Evolutionary conservation across 2,113 vertebrate species (phyloP).

Genomic region (Bubo scandiacus): DNA sequence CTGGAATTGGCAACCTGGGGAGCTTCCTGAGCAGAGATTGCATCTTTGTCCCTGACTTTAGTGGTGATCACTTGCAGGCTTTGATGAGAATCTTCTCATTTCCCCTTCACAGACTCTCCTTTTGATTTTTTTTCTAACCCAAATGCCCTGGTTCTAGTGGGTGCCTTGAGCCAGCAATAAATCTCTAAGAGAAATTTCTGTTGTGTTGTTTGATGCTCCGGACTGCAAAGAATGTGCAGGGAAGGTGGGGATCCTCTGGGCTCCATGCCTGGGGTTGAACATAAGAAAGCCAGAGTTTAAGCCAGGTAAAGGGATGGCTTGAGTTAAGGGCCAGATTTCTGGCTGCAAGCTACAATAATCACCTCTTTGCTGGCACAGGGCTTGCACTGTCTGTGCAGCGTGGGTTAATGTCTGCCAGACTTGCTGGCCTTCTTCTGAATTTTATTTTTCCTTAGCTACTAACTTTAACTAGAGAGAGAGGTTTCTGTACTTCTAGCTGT

Average conservation of each 20-base stretch:
- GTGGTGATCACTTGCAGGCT: neutral
- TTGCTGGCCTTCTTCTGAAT: neutral
- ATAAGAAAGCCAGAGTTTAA: neutral
- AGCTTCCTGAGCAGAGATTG: neutral
- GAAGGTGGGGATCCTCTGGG: neutral
- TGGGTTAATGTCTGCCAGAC: neutral
- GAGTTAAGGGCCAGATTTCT: neutral
- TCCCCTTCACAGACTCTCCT: neutral
- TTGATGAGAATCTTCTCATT: neutral
- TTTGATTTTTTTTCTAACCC: neutral
- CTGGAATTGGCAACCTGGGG: neutral
- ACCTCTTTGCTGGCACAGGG: neutral
- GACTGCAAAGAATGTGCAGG: neutral
- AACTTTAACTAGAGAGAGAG: neutral
- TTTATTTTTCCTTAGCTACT: neutral
- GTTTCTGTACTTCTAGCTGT: neutral
- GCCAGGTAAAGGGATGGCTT: neutral
- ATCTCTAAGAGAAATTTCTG: neutral
- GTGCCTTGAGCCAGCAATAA: neutral
- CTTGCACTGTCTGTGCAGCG: rapidly evolving
- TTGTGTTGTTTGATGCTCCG: neutral
- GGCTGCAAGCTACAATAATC: neutral
- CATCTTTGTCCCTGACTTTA: neutral
- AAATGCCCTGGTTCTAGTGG: neutral
- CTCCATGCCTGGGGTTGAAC: neutral